phyloP scores from a whole-genome alignment of 2,797 vertebrate genomes.

The Enteromius treurensis region DNA sequence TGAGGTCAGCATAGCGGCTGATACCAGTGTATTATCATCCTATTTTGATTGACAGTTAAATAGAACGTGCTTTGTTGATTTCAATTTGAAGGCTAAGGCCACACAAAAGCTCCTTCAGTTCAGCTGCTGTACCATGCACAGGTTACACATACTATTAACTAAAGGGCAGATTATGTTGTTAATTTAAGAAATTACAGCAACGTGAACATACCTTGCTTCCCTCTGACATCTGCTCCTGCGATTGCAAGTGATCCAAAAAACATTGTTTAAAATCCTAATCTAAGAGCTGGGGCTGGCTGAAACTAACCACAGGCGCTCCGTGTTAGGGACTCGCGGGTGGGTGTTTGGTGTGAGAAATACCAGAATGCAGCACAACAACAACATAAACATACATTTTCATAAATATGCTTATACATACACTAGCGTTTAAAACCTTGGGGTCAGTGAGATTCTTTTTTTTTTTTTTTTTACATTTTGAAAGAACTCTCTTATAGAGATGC shows the following conservation, averaged over 20 bases:
- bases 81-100: conserved; percentile 10
- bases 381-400: not conserved
- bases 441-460: no score
- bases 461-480: not conserved
- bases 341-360: conserved; percentile 21
- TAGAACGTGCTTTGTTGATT: not conserved
- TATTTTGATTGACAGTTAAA: not conserved
- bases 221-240: conserved; percentile 83
- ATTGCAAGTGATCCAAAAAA: conserved; percentile 84
- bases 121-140: conserved; percentile 60
- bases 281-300: conserved; percentile 42
- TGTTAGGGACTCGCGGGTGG: conserved; percentile 45
- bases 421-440: not conserved
- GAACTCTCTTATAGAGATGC: not conserved
- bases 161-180: conserved; percentile 72
- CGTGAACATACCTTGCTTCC: conserved; percentile 80
- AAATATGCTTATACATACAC: not conserved
- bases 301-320: conserved; percentile 42
- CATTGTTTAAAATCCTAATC: conserved; percentile 76
- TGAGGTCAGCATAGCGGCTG: not conserved
- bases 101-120: conserved; percentile 67
- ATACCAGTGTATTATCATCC: not conserved
- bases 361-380: not conserved
- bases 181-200: conserved; percentile 47
- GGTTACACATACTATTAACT: conserved; percentile 69